These are phyloP conservation scores for Apostichopus parvimensis DNA, from an alignment of 35 echinoderm and acorn worm genomes.

Conservation along the genomic window DNA sequence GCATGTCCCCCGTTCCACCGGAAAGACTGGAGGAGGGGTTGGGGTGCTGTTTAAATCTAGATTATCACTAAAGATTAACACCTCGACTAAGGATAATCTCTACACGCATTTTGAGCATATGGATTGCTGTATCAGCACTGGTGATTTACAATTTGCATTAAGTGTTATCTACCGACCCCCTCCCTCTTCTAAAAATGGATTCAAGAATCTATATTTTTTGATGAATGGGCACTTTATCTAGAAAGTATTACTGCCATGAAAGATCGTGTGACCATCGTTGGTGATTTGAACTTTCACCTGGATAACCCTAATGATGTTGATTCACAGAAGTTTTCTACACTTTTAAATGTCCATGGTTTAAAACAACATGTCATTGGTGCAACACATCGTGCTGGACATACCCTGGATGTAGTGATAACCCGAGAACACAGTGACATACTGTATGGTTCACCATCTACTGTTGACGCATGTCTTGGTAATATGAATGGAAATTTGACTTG, in stretches of 20 bases:
- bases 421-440: constrained; percentile 5
- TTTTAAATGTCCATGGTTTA: constrained; percentile 31
- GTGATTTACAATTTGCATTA: background rate
- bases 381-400: constrained; percentile 42
- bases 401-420: constrained; percentile 44
- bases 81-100: no score
- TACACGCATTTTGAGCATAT: constrained; percentile 18
- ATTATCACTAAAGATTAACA: no score
- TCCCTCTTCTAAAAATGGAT: constrained; percentile 27
- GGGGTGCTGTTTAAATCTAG: no score
- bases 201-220: constrained; percentile 29
- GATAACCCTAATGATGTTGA: background rate
- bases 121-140: background rate
- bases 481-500: background rate
- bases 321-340: background rate
- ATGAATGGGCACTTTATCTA: constrained; percentile 44
- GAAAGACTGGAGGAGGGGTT: no score
- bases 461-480: background rate
- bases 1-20: no score
- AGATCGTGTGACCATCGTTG: background rate
- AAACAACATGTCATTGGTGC: constrained; percentile 32
- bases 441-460: background rate
- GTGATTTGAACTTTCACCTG: constrained; percentile 42
- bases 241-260: background rate
- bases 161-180: constrained; percentile 26